Percentiles rank a stretch among this genome's conserved stretches.
These are phyloP conservation scores for Apamea monoglypha DNA, from an alignment of 2,888 invertebrate species.

Conservation along the genomic window DNA sequence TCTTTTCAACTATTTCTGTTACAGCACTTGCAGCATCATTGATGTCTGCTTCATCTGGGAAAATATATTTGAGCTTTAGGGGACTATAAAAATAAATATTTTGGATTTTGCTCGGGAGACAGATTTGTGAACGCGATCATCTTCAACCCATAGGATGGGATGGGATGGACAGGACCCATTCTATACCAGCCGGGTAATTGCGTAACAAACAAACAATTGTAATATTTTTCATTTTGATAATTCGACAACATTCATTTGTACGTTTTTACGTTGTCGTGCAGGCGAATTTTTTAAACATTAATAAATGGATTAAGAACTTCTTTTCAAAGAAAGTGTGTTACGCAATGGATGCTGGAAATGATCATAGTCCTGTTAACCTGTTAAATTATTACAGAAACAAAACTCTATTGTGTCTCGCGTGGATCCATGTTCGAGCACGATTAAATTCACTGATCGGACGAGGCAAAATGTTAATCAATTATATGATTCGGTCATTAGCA, in stretches of 20 bases:
- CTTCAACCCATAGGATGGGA: neutral
- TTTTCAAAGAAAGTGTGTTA: neutral
- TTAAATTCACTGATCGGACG: neutral
- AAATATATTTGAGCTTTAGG: constrained; percentile 18
- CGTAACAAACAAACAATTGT: neutral
- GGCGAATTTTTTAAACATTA: neutral
- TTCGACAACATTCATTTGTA: neutral
- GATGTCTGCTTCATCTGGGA: constrained; percentile 69
- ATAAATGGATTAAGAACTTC: neutral
- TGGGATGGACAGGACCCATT: neutral
- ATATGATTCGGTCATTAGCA: constrained; percentile 1
- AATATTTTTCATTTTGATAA: neutral
- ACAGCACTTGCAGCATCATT: constrained; percentile 67
- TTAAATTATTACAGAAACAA: too few species aligned
- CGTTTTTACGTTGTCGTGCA: neutral
- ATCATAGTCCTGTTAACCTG: neutral
- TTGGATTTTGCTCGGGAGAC: neutral
- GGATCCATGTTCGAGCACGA: too few species aligned
- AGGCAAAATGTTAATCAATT: neutral
- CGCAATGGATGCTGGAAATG: neutral
- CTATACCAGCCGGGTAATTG: neutral
- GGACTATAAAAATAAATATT: neutral
- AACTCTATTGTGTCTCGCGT: too few species aligned
- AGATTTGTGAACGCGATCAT: neutral
- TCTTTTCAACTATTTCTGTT: constrained; percentile 70